Conservation (phyloP, 2,888 invertebrate species). For the Holacanthella duospinosa region DNA sequence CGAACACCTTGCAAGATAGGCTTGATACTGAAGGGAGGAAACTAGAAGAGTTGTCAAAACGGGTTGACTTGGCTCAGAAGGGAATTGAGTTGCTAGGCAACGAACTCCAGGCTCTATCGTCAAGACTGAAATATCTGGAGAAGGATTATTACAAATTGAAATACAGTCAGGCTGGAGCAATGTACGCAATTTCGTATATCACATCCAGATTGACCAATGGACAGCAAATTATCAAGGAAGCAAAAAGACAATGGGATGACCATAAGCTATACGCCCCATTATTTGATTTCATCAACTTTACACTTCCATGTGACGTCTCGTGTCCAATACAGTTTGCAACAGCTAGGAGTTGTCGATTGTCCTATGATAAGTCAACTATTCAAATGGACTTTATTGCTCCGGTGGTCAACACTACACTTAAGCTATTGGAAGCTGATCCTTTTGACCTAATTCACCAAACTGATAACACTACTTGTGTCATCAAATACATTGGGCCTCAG, state of each 20-base stretch:
- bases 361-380: not conserved
- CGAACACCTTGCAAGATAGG: no score
- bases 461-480: conserved; percentile 6
- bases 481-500: no score
- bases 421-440: conserved; percentile 14
- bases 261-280: conserved; percentile 1
- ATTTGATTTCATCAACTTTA: conserved; percentile 7
- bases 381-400: conserved; percentile 8
- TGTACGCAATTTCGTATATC: no score
- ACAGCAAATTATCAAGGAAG: conserved; percentile 10
- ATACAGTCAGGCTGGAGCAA: no score
- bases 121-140: not conserved
- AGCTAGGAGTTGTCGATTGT: not conserved
- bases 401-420: not conserved
- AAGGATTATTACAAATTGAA: not conserved
- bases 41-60: no score
- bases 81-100: no score
- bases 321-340: conserved; percentile 7
- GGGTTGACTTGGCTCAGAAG: no score
- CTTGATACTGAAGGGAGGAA: no score
- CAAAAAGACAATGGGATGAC: conserved; percentile 9
- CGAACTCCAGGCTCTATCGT: no score
- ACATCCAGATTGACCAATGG: not conserved
- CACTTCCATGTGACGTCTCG: conserved; percentile 7
- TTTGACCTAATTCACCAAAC: no score